These are phyloP conservation scores for Galaxea fascicularis DNA, from an alignment of 92 coral and sea anemone species.

Conservation along the genomic window DNA sequence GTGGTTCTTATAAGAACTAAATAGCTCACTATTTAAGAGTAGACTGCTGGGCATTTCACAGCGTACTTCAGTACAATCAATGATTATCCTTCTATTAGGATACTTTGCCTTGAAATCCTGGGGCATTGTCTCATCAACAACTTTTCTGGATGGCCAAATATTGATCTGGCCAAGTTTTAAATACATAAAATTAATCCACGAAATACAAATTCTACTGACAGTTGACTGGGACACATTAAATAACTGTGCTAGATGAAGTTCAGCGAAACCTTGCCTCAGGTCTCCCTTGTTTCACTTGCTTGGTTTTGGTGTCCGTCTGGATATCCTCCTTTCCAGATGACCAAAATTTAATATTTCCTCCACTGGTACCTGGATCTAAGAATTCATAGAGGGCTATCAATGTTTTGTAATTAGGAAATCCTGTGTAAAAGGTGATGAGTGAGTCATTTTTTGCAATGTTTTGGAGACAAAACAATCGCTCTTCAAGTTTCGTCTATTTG, in stretches of 20 bases:
- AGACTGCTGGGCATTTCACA: constrained; percentile 60
- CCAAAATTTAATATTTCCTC: too few relatives aligned
- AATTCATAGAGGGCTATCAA: too few relatives aligned
- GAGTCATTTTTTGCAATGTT: constrained; percentile 31
- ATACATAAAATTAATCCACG: constrained; percentile 61
- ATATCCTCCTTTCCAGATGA: too few relatives aligned
- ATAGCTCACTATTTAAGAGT: constrained; percentile 26
- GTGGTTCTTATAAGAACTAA: too few relatives aligned
- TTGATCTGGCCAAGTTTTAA: constrained; percentile 50
- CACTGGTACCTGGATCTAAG: too few relatives aligned
- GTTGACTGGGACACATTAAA: constrained; percentile 60
- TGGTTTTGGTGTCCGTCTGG: too few relatives aligned
- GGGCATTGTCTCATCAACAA: constrained; percentile 47
- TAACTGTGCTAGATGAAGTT: constrained; percentile 39
- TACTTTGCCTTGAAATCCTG: too few relatives aligned
- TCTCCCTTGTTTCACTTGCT: too few relatives aligned
- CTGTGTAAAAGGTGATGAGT: constrained; percentile 36
- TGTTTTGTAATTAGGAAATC: too few relatives aligned
- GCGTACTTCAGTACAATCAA: constrained; percentile 57
- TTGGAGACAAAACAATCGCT: constrained; percentile 28
- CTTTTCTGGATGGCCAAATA: constrained; percentile 49
- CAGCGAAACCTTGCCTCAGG: constrained; percentile 60
- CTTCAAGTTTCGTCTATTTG: not conserved
- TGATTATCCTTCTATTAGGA: constrained; percentile 40
- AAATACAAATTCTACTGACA: constrained; percentile 41